A percentile compares a stretch with the other conserved stretches of the same genome.
These are phyloP conservation scores for Leptocoma aspasia DNA, from an alignment of 2,113 vertebrate species.

Conservation along the genomic window DNA sequence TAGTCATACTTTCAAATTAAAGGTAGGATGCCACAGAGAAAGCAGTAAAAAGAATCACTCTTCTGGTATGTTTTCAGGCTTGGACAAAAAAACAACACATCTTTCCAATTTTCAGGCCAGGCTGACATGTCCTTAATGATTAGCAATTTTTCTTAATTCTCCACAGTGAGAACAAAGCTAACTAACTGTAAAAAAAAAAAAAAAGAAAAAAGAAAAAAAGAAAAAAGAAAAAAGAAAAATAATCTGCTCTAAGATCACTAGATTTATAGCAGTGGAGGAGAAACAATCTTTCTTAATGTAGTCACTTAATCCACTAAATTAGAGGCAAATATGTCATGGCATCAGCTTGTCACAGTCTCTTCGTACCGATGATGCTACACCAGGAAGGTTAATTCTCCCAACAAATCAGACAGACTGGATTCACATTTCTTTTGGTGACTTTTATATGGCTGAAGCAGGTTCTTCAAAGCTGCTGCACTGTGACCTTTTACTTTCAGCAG, in stretches of 20 bases:
- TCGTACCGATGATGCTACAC: not conserved
- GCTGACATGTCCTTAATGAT: slow-evolving; percentile 5
- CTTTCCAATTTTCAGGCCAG: not conserved
- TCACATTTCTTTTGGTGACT: not conserved
- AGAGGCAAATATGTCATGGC: not conserved
- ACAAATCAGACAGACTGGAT: not conserved
- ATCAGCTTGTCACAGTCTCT: not conserved
- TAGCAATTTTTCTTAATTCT: slow-evolving; percentile 38
- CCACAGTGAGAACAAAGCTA: not conserved
- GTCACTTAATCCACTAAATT: not conserved
- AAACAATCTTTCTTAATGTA: slow-evolving; percentile 10
- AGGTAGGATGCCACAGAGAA: not conserved
- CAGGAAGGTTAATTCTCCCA: not conserved
- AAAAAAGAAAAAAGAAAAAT: not conserved
- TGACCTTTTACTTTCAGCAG: slow-evolving; percentile 56
- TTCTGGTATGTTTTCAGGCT: slow-evolving; percentile 3
- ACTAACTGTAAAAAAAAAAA: not conserved
- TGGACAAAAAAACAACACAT: not conserved
- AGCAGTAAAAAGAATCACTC: not conserved
- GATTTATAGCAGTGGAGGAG: not conserved
- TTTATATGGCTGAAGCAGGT: not conserved
- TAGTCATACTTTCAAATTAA: slow-evolving; percentile 44
- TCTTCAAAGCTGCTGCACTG: slow-evolving; percentile 23
- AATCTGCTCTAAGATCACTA: not conserved
- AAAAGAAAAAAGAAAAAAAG: not conserved